Base-by-base conservation (phyloP, 2,888 invertebrate species). In the Uropetala carovei region DNA sequence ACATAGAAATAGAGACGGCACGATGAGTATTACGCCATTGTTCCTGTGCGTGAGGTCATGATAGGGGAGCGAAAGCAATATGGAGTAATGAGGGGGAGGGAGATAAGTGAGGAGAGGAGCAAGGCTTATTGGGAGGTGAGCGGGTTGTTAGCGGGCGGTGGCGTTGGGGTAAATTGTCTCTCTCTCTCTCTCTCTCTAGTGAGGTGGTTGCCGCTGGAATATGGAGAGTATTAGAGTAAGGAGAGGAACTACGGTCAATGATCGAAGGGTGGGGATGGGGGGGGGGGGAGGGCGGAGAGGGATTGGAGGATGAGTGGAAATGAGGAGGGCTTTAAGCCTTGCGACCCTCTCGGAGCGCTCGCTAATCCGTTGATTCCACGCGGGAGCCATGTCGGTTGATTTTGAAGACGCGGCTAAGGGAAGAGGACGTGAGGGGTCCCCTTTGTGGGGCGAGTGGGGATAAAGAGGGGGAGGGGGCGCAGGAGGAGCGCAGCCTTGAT, bases 311-410 rank as follows among this genome's bases (percentile, higher is more conserved):
- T n/a, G n/a, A n/a, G n/a, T n/a, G 14, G 10, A 27, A 58, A 85
- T n/a, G 85, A 85, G 58, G 82, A 82, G 82, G 82, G 43, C 43
- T 13, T 59, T 86, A 59, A 86, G 86, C 86, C 86, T 59, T n/a
- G 59, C 27, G 22, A 43, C 59, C 85, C 85, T 85, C 59, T 16
- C 18, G n/a, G 83, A 83, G 83, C 18, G 83, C 83, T 57, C 86
- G 60, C 86, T 86, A 86, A 86, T 86, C 89, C 89, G 89, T 64
- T 89, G 89, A 86, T 64, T 64, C 89, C 89, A 89, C 64, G 64
- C 89, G 64, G 30, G 56, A 30, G 68, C 64, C 27, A 60, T n/a
- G 86, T 60, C 60, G 86, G 86, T 89, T 89, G 89, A 64, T 89
- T 89, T 64, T 64, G 64, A 64, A 68, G 89, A 89, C 43, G 75